Base-by-base conservation (phyloP, 2,797 vertebrate genomes). In the Cyprinella venusta region DNA sequence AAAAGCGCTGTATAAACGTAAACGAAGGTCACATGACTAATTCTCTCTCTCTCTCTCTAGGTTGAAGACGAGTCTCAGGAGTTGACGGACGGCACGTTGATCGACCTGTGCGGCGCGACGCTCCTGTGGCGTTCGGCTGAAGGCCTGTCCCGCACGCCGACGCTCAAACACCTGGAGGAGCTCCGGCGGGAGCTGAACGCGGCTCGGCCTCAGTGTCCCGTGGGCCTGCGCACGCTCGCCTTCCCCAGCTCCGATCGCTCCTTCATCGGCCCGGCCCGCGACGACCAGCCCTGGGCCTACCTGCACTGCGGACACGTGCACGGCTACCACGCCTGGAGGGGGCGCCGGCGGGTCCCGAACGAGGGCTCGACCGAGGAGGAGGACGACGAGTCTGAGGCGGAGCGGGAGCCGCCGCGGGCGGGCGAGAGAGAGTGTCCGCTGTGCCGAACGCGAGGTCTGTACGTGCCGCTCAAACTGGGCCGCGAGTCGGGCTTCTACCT, bases 261-360 rank as follows among this genome's bases (percentile, higher is more conserved):
- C 89, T 95, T 96, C 0, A 94, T 94, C 2, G 96, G 97, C 36
- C 40, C 77, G 21, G 40, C 50, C 77, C 19, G 59, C 0, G 95
- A 97, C 38, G 96, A 95, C 88, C 97, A 97, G 87, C 97, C 97
- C 0, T 99, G 97, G 97, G 96, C 95, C 0, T 99, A 99, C 90
- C 94, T 98, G 88, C 95, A 90, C 90, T 99, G 97, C 0, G 97
- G 97, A 80, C 97, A 99, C 0, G 97, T 99, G 38, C 97, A 99
- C 0, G 97, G 97, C 78, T 97, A 97, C 90, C 97, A 98, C 88
- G 94, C 92, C 85, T 99, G 97, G 97, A 96, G 95, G 0, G 90
- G 92, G 2, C 96, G 95, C 1, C 81, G 86, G 69, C 90, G 95
- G 48, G 95, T 95, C 90, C 94, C 94, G 86, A 92, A 95, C 77